phyloP scores from a whole-genome alignment of 2,888 invertebrate genomes.

The Chalcosyrphus nemorum region DNA sequence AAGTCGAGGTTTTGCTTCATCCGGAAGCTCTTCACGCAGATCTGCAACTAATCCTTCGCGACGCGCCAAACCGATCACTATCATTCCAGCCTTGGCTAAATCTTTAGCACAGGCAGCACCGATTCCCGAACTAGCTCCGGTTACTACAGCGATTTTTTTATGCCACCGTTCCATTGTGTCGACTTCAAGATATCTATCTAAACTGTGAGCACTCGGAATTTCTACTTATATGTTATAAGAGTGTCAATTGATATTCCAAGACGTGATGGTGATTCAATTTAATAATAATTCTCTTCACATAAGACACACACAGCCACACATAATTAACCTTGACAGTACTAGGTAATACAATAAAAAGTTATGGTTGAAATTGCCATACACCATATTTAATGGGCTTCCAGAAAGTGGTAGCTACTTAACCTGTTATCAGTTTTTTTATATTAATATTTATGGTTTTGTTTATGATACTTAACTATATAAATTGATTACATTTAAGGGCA shows the following conservation, averaged over 20 bases:
- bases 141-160: constrained; percentile 85
- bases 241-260: not conserved
- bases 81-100: constrained; percentile 82
- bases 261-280: not conserved
- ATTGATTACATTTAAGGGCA: not conserved
- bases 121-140: constrained; percentile 86
- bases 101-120: constrained; percentile 75
- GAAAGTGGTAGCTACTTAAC: not conserved
- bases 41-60: constrained; percentile 81
- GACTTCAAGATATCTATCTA: too few relatives aligned
- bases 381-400: not conserved
- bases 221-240: constrained; percentile 32
- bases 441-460: not conserved
- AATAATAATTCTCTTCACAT: not conserved
- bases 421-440: not conserved
- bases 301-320: constrained; percentile 1
- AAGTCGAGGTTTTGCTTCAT: constrained; percentile 77
- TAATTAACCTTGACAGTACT: constrained; percentile 35
- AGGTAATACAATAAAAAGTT: not conserved
- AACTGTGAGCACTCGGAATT: not conserved
- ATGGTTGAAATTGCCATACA: not conserved
- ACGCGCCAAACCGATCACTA: constrained; percentile 84
- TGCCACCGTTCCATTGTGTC: constrained; percentile 85
- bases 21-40: constrained; percentile 76
- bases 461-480: not conserved